Evolutionary conservation across 2,888 invertebrate species (phyloP).

Genomic region (Agrypnus murinus): DNA sequence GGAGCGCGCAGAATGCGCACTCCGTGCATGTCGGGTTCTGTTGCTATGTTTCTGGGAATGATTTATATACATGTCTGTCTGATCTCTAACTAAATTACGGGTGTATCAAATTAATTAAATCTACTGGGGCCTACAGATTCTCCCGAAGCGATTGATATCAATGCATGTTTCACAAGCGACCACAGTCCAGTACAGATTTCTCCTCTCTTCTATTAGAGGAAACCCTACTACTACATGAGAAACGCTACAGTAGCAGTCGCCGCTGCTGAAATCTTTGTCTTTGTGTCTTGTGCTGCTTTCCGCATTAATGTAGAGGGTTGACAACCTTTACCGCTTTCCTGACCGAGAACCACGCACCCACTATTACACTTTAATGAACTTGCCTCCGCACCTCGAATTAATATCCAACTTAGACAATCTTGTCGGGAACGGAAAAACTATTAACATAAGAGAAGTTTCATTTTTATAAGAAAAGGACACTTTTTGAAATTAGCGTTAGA

Average conservation of each 20-base stretch:
- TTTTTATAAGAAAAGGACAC: too few species aligned
- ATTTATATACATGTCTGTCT: conserved; percentile 49
- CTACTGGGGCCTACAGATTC: conserved; percentile 39
- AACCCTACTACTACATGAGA: too few species aligned
- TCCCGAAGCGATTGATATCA: conserved; percentile 43
- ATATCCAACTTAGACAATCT: neutral
- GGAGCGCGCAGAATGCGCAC: conserved; percentile 2
- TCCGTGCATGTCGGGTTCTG: neutral
- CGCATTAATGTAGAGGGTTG: conserved; percentile 38
- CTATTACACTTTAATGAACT: conserved; percentile 40
- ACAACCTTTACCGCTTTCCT: conserved; percentile 39
- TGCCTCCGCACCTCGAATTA: conserved; percentile 26
- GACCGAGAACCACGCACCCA: conserved; percentile 35
- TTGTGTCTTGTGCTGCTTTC: conserved; percentile 20
- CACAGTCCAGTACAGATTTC: conserved; percentile 25
- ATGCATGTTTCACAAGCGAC: conserved; percentile 29
- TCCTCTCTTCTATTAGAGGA: too few species aligned
- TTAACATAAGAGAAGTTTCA: too few species aligned
- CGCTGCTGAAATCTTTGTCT: conserved; percentile 25
- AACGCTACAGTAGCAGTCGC: neutral
- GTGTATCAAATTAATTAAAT: conserved; percentile 54
- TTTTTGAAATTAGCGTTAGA: too few species aligned
- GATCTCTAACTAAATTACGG: conserved; percentile 48
- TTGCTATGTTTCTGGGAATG: conserved; percentile 48
- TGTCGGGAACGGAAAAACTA: too few species aligned